Evolutionary conservation across 2,113 vertebrate species (phyloP), one percentile per base, ranked within the genome.

Genomic region (Centropus unirufus): DNA sequence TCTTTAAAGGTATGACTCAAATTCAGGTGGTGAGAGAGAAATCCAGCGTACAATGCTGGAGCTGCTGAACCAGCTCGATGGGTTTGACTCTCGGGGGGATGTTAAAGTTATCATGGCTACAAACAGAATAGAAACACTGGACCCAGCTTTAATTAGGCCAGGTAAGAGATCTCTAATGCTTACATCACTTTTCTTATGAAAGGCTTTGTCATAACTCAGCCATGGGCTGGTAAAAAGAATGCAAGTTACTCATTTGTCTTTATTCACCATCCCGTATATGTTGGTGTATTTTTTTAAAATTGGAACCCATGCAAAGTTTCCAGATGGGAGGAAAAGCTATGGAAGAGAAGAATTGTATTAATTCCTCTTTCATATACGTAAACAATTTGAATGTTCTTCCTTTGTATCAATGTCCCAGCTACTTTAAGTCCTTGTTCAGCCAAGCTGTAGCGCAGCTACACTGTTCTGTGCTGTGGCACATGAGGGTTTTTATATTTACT

Each of bases 51-150:
- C 99, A 1, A 99, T 99, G 99, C 85, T 99, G 96, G 99, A 99
- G 96, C 98, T 99, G 77, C 97, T 99, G 92, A 99, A 99, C 97
- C 99, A 99, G 81, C 73, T 99, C 93, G 99, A 99, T 57, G 99
- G 99, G 34, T 99, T 99, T 91, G 99, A 99, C 93, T 99, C 99
- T 0, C 96, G 99, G 18, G 99, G 99, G 11, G 99, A 99, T 4
- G 99, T 99, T 8, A 99, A 99, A 97, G 99, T 99, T 24, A 99
- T 99, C 93, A 99, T 99, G 99, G 99, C 99, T 67, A 99, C 99
- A 54, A 99, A 99, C 93, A 98, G 99, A 92, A 99, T 99, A 98
- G 99, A 99, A 96, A 99, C 99, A 5, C 94, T 99, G 89, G 99
- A 99, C 83, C 99, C 99, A 5, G 99, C 99, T 21, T 98, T 99